These are phyloP conservation scores for Drosophila gaucha DNA, from an alignment of 2,888 invertebrate genomes.

Conservation along the genomic window DNA sequence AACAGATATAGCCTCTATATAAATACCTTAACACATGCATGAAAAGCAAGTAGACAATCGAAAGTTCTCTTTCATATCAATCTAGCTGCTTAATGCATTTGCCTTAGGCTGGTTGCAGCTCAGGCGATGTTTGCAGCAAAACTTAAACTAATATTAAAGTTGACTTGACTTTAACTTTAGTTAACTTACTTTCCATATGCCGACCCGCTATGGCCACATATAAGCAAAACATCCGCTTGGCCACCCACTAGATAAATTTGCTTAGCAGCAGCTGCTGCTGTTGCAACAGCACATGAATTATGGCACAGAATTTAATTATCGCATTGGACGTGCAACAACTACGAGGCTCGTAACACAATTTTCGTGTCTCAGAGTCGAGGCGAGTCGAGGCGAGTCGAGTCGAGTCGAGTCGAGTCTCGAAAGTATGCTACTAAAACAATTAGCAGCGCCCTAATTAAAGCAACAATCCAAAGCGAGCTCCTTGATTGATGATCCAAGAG, in stretches of 20 bases:
- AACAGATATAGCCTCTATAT: no score
- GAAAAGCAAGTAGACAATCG: no score
- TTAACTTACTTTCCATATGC: no score
- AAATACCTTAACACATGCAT: no score
- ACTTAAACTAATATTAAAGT: no score
- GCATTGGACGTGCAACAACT: conserved; percentile 45
- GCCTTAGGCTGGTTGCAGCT: no score
- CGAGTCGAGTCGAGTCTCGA: conserved; percentile 34
- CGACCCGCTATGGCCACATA: no score
- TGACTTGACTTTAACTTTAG: no score
- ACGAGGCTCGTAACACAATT: conserved; percentile 66
- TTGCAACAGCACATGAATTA: conserved; percentile 68
- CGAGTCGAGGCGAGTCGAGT: conserved; percentile 2
- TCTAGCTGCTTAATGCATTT: no score
- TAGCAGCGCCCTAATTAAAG: conserved; percentile 76
- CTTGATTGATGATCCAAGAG: conserved; percentile 69
- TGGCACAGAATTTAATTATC: conserved; percentile 71
- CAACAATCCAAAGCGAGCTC: conserved; percentile 56
- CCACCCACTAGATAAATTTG: conserved; percentile 56
- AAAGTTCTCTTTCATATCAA: no score
- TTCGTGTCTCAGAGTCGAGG: conserved; percentile 1
- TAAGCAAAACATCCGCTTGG: background rate
- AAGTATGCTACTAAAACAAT: conserved; percentile 80
- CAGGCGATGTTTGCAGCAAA: no score
- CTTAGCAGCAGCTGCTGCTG: conserved; percentile 53